These are phyloP conservation scores for Muscicapa striata DNA, from an alignment of 2,797 vertebrate genomes.

Conservation along the genomic window DNA sequence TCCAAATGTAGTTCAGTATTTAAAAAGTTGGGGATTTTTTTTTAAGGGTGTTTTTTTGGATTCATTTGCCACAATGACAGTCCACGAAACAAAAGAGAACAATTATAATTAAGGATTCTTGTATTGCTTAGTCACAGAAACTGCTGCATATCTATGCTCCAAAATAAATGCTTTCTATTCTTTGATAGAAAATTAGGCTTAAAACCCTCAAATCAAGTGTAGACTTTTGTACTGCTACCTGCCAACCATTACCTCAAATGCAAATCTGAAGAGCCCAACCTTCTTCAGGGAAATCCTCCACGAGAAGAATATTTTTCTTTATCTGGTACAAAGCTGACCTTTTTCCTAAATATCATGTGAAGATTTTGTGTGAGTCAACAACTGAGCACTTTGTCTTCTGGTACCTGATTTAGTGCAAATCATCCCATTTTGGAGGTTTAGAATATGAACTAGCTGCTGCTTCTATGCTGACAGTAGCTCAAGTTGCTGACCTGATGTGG, in stretches of 20 bases:
- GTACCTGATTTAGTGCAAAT: neutral
- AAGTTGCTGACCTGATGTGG: neutral
- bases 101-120: neutral
- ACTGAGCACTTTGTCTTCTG: neutral
- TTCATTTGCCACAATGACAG: neutral
- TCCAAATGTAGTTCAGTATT: neutral
- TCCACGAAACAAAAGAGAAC: neutral
- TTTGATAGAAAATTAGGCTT: neutral
- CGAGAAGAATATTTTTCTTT: neutral
- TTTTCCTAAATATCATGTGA: neutral
- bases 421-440: neutral
- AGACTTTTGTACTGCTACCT: neutral
- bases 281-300: neutral
- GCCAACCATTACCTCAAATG: neutral
- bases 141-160: neutral
- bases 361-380: neutral
- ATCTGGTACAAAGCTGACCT: neutral
- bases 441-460: neutral
- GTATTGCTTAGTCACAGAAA: neutral
- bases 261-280: neutral
- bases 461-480: neutral
- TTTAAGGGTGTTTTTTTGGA: neutral
- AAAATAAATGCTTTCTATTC: neutral
- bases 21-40: neutral
- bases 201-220: neutral